Conservation (phyloP, 2,888 invertebrate genomes). For the Dryobotodes eremita region DNA sequence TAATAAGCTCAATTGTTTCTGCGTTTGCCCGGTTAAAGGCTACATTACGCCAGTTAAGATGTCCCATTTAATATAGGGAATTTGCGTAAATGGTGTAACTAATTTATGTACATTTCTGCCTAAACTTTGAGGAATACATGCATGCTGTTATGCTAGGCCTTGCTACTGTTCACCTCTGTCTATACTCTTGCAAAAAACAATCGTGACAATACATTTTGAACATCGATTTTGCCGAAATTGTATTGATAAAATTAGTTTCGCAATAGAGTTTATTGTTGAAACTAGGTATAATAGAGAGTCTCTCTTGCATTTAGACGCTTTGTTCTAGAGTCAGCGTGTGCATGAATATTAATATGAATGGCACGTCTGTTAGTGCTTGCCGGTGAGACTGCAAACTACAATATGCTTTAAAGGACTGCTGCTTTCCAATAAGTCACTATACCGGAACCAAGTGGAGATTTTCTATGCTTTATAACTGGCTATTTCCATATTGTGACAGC, state of each 20-base stretch:
- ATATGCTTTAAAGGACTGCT: slow-evolving; percentile 5
- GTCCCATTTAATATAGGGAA: neutral
- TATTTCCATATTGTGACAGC: too few relatives aligned
- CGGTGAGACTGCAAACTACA: slow-evolving; percentile 30
- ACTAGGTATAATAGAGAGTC: slow-evolving; percentile 9
- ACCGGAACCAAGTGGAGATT: slow-evolving; percentile 8
- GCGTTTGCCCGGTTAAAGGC: too few relatives aligned
- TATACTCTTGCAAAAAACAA: neutral
- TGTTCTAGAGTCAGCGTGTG: slow-evolving; percentile 20
- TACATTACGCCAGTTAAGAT: neutral
- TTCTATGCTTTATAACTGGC: neutral
- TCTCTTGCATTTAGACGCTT: slow-evolving; percentile 36
- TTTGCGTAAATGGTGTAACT: neutral
- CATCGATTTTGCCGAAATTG: neutral
- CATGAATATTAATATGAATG: slow-evolving; percentile 55
- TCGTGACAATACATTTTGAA: neutral
- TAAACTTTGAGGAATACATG: too few relatives aligned
- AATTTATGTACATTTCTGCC: neutral
- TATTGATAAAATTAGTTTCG: neutral
- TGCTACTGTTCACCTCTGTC: neutral
- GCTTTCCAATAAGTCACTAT: slow-evolving; percentile 38
- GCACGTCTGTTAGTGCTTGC: slow-evolving; percentile 33
- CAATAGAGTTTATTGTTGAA: slow-evolving; percentile 2
- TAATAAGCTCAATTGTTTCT: neutral
- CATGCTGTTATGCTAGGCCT: neutral